Base-by-base conservation (phyloP, 1,140 invertebrate genomes). In the Lepidurus couesii region DNA sequence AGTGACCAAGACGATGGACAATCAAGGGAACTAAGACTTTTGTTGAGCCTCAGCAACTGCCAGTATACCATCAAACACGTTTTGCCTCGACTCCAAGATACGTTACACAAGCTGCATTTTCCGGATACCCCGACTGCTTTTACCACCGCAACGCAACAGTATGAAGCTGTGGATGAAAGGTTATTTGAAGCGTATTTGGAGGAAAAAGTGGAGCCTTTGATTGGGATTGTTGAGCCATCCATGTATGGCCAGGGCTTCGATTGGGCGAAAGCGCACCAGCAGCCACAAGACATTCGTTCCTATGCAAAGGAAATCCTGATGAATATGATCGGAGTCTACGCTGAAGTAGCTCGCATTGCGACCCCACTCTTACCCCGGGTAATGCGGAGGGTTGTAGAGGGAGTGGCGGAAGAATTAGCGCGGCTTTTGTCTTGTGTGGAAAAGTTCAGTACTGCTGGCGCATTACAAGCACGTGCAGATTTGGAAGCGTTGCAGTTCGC, bases 291-390 rank as follows among this genome's bases (percentile, higher is more conserved):
- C 83, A 89, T 97, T 1, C 86, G 93, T 74, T 93, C 93, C 0
- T 98, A 98, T 82, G 91, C 95, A 1, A 96, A 98, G 84, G 95
- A 98, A 86, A 94, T 94, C 78, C 89, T 97, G 26, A 92, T 95
- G 80, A 96, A 96, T 86, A 87, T 98, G 75, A 95, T 97, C 43
- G 92, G 92, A 79, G 94, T 98, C 8, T 95, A 96, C 86, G 92
- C 94, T 11, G 95, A 98, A 89, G 95, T 97, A 83, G 85, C 81
- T 80, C 82, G 79, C 75, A 73, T 47, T 74, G 79, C 42, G n/a
- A 93, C 94, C 42, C 88, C 89, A 44, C 86, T 96, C 82, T 86
- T 95, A 42, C 85, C 89, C 8, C 88, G 89, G 43, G 92, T 97
- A 42, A 87, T 97, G 81, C 91, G 90, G 24, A 92, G 94, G 82